These are phyloP conservation scores for Drymodes brunneopygia DNA, from an alignment of 2,113 vertebrate genomes.

Conservation along the genomic window DNA sequence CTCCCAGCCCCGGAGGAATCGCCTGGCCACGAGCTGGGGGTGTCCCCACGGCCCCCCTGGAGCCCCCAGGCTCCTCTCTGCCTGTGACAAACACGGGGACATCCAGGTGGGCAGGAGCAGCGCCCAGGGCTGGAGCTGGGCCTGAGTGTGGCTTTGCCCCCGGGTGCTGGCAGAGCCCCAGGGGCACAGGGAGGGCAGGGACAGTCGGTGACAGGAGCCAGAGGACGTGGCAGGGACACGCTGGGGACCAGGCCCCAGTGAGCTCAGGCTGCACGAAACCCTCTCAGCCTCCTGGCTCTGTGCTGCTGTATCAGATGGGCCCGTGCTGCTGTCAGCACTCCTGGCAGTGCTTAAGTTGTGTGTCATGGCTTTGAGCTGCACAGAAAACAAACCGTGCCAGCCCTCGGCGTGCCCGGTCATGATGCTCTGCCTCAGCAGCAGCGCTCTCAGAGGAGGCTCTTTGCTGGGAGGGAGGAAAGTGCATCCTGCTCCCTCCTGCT, in stretches of 20 bases:
- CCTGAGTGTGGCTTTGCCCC: accelerated
- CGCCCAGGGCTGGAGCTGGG: neutral
- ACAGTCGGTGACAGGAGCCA: neutral
- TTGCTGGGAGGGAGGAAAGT: neutral
- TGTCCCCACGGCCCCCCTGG: accelerated
- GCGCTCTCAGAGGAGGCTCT: neutral
- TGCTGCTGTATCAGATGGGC: neutral
- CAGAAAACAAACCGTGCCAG: slow-evolving; percentile 41
- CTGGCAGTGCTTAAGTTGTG: neutral
- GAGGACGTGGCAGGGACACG: neutral
- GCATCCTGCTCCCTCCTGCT: neutral
- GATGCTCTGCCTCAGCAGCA: slow-evolving; percentile 6
- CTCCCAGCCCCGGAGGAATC: accelerated
- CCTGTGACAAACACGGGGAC: neutral
- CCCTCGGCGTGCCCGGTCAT: slow-evolving; percentile 17
- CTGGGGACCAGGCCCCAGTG: accelerated
- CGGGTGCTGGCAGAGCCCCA: accelerated
- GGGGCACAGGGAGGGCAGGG: neutral
- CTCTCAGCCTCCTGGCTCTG: neutral
- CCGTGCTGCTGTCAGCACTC: slow-evolving; percentile 55
- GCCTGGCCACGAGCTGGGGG: accelerated
- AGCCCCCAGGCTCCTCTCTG: neutral
- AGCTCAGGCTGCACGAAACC: neutral
- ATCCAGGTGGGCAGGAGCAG: neutral
- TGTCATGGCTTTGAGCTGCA: slow-evolving; percentile 15